Base-by-base conservation (phyloP, 1,140 invertebrate genomes). In the Epicauta chinensis region DNA sequence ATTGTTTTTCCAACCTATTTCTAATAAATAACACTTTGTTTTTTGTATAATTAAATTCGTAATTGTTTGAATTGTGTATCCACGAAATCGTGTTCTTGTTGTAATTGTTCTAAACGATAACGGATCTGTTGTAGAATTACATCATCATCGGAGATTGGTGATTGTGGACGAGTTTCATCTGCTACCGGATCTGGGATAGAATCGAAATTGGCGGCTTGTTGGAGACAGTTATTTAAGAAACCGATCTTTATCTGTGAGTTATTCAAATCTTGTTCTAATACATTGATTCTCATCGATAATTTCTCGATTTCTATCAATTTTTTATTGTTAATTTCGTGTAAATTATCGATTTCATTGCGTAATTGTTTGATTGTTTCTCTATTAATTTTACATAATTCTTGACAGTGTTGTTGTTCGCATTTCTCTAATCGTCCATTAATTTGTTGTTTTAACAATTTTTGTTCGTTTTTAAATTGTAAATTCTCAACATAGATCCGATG, bases 241-340 rank as follows among this genome's bases (percentile, higher is more conserved):
- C 52, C 42, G 11, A 54, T 57, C 45, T 53, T 60, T 30, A 32
- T 44, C 15, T 48, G 54, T n/a, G 43, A 53, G 35, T 17, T 36
- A 13, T 46, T 38, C 14, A 60, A 43, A 37, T 57, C 55, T 13
- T 54, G 42, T 5, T 43, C 11, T 14, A 60, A 37, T 2, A 39
- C 16, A 16, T 15, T 34, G 5, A n/a, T 34, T 11, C 5, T 34
- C 12, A 34, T n/a, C 3, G 10, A 34, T n/a, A 60, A 34, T 23
- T 35, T 39, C 5, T 53, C 35, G 35, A 57, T 54, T 44, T 57
- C 47, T 34, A n/a, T 0, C 12, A 31, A 47, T 48, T 57, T 47
- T 9, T 37, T 13, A 9, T 42, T 17, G 37, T 51, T 54, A 17
- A 30, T 29, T 6, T 29, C 10, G 15, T 51, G 40, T 12, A 60